These are phyloP conservation scores for Ameiurus melas DNA, from an alignment of 2,113 vertebrate species.

Conservation along the genomic window DNA sequence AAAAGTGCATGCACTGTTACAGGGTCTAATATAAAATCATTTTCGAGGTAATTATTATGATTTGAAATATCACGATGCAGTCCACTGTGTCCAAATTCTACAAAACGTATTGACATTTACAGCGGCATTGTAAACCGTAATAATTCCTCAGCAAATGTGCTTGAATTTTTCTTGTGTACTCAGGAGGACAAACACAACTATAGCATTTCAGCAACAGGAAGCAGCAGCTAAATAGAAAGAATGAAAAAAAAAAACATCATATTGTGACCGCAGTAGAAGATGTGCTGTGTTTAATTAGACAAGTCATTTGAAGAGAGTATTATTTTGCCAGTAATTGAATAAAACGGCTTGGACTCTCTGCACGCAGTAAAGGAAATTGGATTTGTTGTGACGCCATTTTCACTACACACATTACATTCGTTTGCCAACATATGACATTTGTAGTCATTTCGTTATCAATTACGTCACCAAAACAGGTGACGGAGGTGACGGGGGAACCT, in stretches of 20 bases:
- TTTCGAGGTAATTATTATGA: neutral
- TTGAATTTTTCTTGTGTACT: conserved; percentile 21
- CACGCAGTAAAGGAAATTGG: neutral
- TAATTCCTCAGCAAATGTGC: conserved; percentile 38
- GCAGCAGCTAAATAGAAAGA: neutral
- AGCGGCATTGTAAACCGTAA: conserved; percentile 23
- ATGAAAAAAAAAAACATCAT: neutral
- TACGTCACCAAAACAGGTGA: too few species aligned
- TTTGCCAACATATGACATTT: neutral
- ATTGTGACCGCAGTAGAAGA: neutral
- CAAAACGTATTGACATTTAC: conserved; percentile 44
- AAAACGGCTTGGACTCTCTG: neutral
- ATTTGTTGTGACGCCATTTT: neutral
- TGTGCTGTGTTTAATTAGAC: neutral
- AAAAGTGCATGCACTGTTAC: neutral
- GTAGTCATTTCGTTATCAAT: neutral
- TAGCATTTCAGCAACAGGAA: conserved; percentile 20
- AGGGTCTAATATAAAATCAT: neutral
- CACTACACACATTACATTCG: neutral
- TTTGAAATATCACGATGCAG: conserved; percentile 36
- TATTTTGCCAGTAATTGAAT: conserved; percentile 15
- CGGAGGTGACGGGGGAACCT: too few species aligned
- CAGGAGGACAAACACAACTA: conserved; percentile 28
- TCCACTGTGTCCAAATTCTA: conserved; percentile 32
- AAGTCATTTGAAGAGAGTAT: neutral